Evolutionary conservation across 2,113 vertebrate species (phyloP), one percentile per base, ranked within the genome.

Genomic region (Oceanodroma tethys): DNA sequence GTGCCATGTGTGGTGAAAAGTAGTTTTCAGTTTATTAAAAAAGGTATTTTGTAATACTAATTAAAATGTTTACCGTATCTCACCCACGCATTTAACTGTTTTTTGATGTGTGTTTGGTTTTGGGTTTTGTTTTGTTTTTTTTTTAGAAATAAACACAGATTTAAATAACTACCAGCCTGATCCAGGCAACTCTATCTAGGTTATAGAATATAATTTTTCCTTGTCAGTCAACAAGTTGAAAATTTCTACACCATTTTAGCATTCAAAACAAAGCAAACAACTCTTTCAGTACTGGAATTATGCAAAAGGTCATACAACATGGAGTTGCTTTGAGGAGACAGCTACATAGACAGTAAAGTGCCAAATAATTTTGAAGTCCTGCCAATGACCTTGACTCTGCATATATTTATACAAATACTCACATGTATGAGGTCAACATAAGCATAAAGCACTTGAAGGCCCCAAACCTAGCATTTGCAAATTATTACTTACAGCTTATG

Each of bases 1-100:
- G 13, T 29, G 15, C 9, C 16, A 7, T 11, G 4, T 29, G 23
- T 34, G 21, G 8, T 45, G 30, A 70, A 38, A 63, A 67, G 16
- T 16, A 32, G 10, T 58, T 84, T 16, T 11, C 25, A 62, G 14
- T 70, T 76, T 62, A 78, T 78, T 21, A 25, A 34, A 58, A 81
- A 82, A 10, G 1, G 1, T 55, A 17, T 63, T 80, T 16, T 53
- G 16, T 40, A 67, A 67, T 12, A 34, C 5, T 85, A 19, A 7
- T 92, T 40, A 36, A 72, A 81, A 40, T 16, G 2, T 45, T 91
- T 65, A 17, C 2, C 1, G 14, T 62, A 80, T 75, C 16, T 87
- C 52, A 78, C 7, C 9, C 36, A 53, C 0, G 0, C 13, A 34
- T 71, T 62, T 85, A 62, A 67, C 16, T 36, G 16, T 0, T 2